Percentiles rank a stretch among this genome's conserved stretches.
These are phyloP conservation scores for Labrus mixtus DNA, from an alignment of 2,113 vertebrate species.

Conservation along the genomic window DNA sequence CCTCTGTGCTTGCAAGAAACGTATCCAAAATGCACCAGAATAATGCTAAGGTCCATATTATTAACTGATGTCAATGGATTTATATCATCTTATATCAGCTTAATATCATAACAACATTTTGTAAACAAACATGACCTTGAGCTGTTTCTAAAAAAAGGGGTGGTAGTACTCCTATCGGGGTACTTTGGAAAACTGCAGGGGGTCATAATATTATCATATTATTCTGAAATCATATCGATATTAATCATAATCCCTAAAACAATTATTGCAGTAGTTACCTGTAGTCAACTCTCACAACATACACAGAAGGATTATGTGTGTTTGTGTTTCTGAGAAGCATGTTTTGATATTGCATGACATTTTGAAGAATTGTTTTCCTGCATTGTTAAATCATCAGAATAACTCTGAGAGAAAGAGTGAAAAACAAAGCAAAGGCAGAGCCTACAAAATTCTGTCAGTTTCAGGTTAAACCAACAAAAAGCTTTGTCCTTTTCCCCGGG, in stretches of 20 bases:
- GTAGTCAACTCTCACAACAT: background rate
- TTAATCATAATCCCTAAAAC: no score
- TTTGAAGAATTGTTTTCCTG: no score
- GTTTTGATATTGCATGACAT: no score
- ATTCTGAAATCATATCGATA: no score
- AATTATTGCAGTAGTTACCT: background rate
- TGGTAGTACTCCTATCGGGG: background rate
- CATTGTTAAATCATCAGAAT: no score
- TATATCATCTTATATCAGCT: background rate
- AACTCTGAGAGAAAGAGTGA: no score
- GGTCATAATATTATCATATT: background rate
- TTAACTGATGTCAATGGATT: background rate
- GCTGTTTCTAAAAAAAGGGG: background rate
- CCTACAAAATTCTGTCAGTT: no score
- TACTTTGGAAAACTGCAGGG: background rate
- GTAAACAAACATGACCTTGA: background rate
- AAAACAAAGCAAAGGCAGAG: no score
- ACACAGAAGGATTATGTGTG: no score
- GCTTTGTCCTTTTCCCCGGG: background rate
- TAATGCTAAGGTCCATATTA: background rate
- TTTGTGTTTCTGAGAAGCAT: no score
- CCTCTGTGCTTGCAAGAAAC: background rate
- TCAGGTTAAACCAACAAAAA: background rate
- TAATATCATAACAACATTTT: constrained; percentile 6
- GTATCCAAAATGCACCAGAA: background rate